Evolutionary conservation across 2,888 invertebrate genomes (phyloP).

Genomic region (Noctua janthe): DNA sequence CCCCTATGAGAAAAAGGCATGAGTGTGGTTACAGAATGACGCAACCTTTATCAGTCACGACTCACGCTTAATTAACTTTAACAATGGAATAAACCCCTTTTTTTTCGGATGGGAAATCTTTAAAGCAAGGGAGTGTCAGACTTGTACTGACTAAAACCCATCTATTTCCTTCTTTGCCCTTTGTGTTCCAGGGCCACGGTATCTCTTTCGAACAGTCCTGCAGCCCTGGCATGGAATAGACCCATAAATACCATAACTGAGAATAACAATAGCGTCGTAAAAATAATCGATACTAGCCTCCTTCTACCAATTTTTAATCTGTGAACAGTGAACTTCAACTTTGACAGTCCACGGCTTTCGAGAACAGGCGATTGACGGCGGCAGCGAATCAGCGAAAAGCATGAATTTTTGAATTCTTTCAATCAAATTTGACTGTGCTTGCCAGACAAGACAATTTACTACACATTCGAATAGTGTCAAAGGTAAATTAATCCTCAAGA

Average conservation of each 20-base stretch:
- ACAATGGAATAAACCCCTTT: neutral
- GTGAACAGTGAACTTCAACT: conserved; percentile 42
- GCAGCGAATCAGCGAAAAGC: conserved; percentile 75
- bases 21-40: neutral
- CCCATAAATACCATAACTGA: neutral
- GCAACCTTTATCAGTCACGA: neutral
- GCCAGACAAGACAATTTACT: conserved; percentile 74
- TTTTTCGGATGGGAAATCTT: too few species aligned
- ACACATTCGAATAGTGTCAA: conserved; percentile 84
- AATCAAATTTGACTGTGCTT: conserved; percentile 85
- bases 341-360: conserved; percentile 66
- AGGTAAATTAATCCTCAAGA: conserved; percentile 82
- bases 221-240: too few species aligned
- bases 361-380: conserved; percentile 59
- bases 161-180: too few species aligned
- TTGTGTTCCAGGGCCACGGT: too few species aligned
- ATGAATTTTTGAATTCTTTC: conserved; percentile 80
- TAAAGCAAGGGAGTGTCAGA: too few species aligned
- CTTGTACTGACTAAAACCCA: too few species aligned
- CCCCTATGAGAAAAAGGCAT: neutral
- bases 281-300: conserved; percentile 31
- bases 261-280: conserved; percentile 5
- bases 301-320: conserved; percentile 12
- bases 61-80: neutral
- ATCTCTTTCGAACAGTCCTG: too few species aligned